Conservation (phyloP, 2,797 vertebrate species). For the Saguinus oedipus region DNA sequence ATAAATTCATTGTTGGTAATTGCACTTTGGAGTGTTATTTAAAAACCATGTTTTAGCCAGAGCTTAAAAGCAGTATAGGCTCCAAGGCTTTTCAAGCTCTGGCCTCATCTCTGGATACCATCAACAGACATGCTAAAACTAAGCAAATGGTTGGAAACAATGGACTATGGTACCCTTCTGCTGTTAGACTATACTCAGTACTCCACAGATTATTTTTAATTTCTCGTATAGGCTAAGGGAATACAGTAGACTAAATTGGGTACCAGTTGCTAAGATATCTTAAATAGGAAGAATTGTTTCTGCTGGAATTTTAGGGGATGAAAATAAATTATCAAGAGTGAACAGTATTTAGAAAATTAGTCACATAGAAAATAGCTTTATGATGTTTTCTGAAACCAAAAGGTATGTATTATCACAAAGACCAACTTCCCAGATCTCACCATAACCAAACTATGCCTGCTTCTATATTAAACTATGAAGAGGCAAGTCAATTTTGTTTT, state of each 20-base stretch:
- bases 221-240: not conserved
- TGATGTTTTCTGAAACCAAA: conserved; percentile 38
- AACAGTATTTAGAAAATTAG: conserved; percentile 47
- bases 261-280: conserved; percentile 51
- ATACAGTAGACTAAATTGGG: conserved; percentile 13
- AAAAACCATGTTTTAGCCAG: conserved; percentile 62
- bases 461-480: not conserved
- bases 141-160: not conserved
- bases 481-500: conserved; percentile 23
- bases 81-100: conserved; percentile 26
- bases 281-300: conserved; percentile 51
- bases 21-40: conserved; percentile 64
- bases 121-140: not conserved
- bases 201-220: conserved; percentile 38
- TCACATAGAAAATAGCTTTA: conserved; percentile 37
- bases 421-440: conserved; percentile 10
- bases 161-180: not conserved
- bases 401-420: not conserved
- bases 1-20: conserved; percentile 65
- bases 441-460: not conserved
- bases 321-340: conserved; percentile 57
- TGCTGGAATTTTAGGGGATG: conserved; percentile 36
- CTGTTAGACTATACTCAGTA: not conserved
- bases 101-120: not conserved
- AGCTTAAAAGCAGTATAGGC: conserved; percentile 50